Evolutionary conservation across 2,113 vertebrate species (phyloP), one percentile per base, ranked within the genome.

Genomic region (Pelecanus crispus): DNA sequence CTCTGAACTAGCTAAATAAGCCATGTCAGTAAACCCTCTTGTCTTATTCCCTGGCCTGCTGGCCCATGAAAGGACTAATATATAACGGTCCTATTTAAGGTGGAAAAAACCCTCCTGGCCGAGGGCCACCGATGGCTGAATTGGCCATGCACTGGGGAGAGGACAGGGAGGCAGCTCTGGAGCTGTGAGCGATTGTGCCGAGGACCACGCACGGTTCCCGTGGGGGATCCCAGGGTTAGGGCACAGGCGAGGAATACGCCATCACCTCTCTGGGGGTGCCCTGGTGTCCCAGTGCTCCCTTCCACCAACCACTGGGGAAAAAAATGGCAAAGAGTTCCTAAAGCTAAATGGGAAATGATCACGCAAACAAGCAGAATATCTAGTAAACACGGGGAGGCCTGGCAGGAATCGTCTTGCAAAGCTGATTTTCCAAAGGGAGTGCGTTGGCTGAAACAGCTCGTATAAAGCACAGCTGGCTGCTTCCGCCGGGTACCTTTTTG

Each of bases 1-100:
- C 87, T 96, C 93, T 93, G 92, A 95, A 96, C 80, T 96, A 90
- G 89, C 95, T 94, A 85, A 97, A 95, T 95, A 97, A 97, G 74
- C 94, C 59, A 32, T 96, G 92, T 93, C 90, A 94, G 88, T 96
- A 93, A 88, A 83, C 67, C 74, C 87, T 68, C 90, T 96, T 96
- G 88, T 91, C 88, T 93, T 96, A 86, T 67, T 97, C 91, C 70
- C 67, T 94, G 86, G 88, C 80, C 86, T 91, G 78, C 89, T 88
- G 75, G 74, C 90, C 92, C n/a, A 13, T 84, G 92, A 95, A 96
- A 94, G 71, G 74, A 67, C 88, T 81, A 31, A 90, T 79, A 90
- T 34, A 95, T 96, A 97, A 96, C 25, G 25, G 81, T 47, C 65
- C 91, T 91, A 73, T 97, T 97, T 93, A 97, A 92, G 79, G 67